A percentile compares a stretch with the other conserved stretches of the same genome.
Conservation (phyloP, 2,888 invertebrate genomes). For the Platycheirus albimanus region DNA sequence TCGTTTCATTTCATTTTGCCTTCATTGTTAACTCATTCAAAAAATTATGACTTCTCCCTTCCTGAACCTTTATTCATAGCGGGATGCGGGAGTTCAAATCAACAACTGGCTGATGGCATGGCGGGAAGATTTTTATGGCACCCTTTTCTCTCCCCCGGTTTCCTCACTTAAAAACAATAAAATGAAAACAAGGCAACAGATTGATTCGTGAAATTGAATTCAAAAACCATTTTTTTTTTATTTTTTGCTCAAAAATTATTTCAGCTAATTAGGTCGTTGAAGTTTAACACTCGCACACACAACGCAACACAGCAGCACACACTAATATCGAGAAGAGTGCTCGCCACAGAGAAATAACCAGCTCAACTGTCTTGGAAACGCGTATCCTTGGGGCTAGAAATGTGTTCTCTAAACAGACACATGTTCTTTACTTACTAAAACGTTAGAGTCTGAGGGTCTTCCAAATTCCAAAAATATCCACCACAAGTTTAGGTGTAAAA, state of each 20-base stretch:
- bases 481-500: slow-evolving; percentile 9
- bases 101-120: not conserved
- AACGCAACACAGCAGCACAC: not conserved
- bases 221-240: slow-evolving; percentile 18
- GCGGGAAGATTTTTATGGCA: not conserved
- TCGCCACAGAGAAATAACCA: not conserved
- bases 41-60: too few species aligned
- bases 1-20: too few species aligned
- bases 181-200: slow-evolving; percentile 51
- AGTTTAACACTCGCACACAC: slow-evolving; percentile 9
- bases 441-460: not conserved
- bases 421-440: not conserved
- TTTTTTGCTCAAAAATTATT: slow-evolving; percentile 46
- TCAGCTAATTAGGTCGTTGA: slow-evolving; percentile 59
- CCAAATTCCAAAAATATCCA: too few species aligned
- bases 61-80: too few species aligned
- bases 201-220: slow-evolving; percentile 46
- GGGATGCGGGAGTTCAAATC: not conserved
- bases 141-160: not conserved
- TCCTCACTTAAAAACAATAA: slow-evolving; percentile 26
- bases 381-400: not conserved
- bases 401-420: slow-evolving; percentile 9
- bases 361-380: slow-evolving; percentile 5
- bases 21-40: too few species aligned
- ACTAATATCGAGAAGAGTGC: not conserved